These are phyloP conservation scores for Zosterops hypoxanthus DNA, from an alignment of 2,113 vertebrate genomes.

Conservation along the genomic window DNA sequence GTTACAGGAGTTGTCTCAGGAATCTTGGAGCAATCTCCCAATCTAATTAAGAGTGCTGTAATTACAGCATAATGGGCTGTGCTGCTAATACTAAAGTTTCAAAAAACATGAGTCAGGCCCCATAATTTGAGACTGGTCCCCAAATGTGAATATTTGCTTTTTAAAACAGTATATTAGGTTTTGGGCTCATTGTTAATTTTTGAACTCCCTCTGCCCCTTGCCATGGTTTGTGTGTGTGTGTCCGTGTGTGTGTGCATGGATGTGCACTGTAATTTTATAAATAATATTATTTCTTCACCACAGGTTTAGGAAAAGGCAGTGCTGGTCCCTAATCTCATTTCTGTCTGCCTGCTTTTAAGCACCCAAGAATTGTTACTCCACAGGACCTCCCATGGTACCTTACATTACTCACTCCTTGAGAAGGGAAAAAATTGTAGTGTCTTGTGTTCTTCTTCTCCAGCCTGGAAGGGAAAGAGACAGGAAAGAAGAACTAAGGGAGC, in stretches of 20 bases:
- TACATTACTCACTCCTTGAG: background rate
- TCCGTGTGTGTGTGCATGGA: rapidly evolving
- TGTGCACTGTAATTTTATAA: background rate
- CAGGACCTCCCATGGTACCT: background rate
- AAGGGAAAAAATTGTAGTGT: background rate
- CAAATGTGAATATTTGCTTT: background rate
- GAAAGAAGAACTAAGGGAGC: background rate
- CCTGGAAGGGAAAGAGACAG: background rate
- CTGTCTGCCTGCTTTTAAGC: background rate
- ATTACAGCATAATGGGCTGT: background rate
- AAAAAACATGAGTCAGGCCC: background rate
- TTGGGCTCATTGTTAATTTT: background rate
- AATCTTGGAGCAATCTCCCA: constrained; percentile 33
- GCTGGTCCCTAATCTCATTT: background rate
- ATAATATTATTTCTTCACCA: background rate
- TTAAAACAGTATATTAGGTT: background rate
- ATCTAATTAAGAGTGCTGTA: constrained; percentile 41
- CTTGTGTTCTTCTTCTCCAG: background rate
- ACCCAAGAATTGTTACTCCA: background rate
- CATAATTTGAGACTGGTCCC: background rate
- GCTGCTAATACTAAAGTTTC: background rate
- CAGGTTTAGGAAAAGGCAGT: background rate
- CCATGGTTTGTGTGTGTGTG: background rate
- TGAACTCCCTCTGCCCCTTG: background rate
- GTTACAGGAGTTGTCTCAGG: constrained; percentile 15